These are phyloP conservation scores for Spinus olivaceus DNA, from an alignment of 2,797 vertebrate species.

Conservation along the genomic window DNA sequence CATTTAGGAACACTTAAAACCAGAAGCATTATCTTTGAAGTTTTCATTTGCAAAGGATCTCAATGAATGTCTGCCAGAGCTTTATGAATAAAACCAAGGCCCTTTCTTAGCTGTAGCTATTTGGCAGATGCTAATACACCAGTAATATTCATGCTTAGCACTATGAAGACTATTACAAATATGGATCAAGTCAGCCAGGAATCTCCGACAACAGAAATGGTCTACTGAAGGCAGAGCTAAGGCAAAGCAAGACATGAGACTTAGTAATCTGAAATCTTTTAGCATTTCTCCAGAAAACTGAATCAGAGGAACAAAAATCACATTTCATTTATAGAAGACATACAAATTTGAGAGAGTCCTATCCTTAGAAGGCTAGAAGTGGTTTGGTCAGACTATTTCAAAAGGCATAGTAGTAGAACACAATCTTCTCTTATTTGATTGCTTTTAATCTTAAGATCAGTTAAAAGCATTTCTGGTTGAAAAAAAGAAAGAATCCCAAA, in stretches of 20 bases:
- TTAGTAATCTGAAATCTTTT: background rate
- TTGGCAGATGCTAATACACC: background rate
- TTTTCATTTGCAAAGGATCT: background rate
- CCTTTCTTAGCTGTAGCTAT: background rate
- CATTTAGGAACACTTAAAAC: background rate
- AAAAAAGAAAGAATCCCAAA: background rate
- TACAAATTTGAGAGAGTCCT: background rate
- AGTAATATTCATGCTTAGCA: background rate
- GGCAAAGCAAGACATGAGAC: background rate
- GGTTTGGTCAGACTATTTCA: conserved; percentile 17
- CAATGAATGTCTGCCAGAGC: background rate
- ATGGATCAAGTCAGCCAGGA: background rate
- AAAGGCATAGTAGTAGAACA: conserved; percentile 32
- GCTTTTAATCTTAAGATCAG: background rate
- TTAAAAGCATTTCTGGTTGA: background rate
- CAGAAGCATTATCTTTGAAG: background rate
- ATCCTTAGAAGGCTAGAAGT: background rate
- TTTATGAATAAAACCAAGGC: background rate
- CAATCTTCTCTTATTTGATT: background rate
- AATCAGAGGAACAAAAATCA: background rate
- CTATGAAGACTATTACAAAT: background rate
- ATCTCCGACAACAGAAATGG: background rate
- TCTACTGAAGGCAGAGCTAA: background rate
- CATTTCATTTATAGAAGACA: background rate
- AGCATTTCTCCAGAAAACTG: background rate